Evolutionary conservation across 2,113 vertebrate genomes (phyloP), one percentile per base, ranked within the genome.

Genomic region (Trinectes maculatus): DNA sequence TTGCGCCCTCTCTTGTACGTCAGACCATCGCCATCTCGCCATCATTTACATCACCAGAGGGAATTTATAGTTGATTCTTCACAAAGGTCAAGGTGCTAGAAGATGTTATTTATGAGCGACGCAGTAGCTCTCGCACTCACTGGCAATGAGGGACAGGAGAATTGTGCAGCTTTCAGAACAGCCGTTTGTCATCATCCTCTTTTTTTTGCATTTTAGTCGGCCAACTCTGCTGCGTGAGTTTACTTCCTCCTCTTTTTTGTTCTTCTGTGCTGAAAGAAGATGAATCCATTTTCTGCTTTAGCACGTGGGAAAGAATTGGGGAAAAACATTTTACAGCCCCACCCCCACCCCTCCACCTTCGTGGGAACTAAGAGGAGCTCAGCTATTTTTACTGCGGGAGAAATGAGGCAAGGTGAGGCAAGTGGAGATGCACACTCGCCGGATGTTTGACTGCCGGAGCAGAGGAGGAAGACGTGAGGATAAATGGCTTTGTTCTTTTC

Each of bases 371-470:
- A 80, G 71, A 84, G 71, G 68, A 80, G 82, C 59, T 66, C 24
- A 63, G 83, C 83, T 82, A 66, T 84, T 84, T 85, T 82, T 74
- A 82, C 87, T 86, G 79, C 59, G 47, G 78, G 81, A 75, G 71
- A 83, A 72, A 82, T 19, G 21, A 71, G 48, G 66, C 48, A 51
- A 63, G 51, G 65, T 48, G 48, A 85, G 71, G 78, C 33, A 15
- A 76, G 86, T 37, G 63, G 59, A 73, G 70, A 67, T 11, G 64
- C 48, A 21, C 62, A 60, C 80, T 70, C 1, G 7, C 51, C 83
- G 21, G 3, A 47, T 65, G 69, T 76, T 80, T 52, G 60, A 70
- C 79, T 83, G 80, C 55, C 66, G 83, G 73, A 78, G 67, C 60
- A 66, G 64, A 72, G 65, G 31, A 52, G 36, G 56, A 66, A 62